These are phyloP conservation scores for Gorsachius magnificus DNA, from an alignment of 2,797 vertebrate genomes.

Conservation along the genomic window DNA sequence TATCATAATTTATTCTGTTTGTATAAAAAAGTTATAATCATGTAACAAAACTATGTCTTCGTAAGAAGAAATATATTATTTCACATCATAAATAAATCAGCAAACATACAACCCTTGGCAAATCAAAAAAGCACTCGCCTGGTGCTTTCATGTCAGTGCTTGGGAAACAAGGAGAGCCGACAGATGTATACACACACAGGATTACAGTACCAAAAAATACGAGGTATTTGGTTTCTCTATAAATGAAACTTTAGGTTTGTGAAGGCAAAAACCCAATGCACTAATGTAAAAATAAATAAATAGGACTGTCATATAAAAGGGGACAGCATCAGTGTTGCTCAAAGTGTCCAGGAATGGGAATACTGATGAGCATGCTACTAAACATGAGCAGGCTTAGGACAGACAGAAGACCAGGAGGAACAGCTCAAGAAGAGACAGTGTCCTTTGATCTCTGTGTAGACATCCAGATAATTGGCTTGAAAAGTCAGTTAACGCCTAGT, in stretches of 20 bases:
- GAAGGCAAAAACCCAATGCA: conserved; percentile 61
- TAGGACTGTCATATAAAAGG: conserved; percentile 64
- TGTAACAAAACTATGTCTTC: conserved; percentile 82
- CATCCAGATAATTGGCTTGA: conserved; percentile 61
- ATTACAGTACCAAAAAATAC: conserved; percentile 81
- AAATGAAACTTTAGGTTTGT: conserved; percentile 73
- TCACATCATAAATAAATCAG: conserved; percentile 94
- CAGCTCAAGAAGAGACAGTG: conserved; percentile 60
- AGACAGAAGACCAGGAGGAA: conserved; percentile 56
- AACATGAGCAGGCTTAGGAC: conserved; percentile 66
- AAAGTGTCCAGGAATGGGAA: conserved; percentile 73
- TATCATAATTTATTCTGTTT: conserved; percentile 82
- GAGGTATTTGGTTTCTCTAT: conserved; percentile 93
- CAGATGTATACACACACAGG: conserved; percentile 76
- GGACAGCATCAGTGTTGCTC: conserved; percentile 48
- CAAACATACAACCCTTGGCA: conserved; percentile 84
- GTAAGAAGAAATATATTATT: conserved; percentile 96
- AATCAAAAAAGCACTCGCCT: conserved; percentile 78
- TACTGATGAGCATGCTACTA: conserved; percentile 76
- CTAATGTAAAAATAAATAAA: conserved; percentile 81
- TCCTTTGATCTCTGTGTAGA: conserved; percentile 61
- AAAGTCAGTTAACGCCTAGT: not conserved
- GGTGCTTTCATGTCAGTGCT: conserved; percentile 82
- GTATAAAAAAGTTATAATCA: conserved; percentile 82
- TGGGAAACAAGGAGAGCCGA: conserved; percentile 79